Evolutionary conservation across 2,888 invertebrate genomes (phyloP).

Genomic region (Spicauda simplicius): DNA sequence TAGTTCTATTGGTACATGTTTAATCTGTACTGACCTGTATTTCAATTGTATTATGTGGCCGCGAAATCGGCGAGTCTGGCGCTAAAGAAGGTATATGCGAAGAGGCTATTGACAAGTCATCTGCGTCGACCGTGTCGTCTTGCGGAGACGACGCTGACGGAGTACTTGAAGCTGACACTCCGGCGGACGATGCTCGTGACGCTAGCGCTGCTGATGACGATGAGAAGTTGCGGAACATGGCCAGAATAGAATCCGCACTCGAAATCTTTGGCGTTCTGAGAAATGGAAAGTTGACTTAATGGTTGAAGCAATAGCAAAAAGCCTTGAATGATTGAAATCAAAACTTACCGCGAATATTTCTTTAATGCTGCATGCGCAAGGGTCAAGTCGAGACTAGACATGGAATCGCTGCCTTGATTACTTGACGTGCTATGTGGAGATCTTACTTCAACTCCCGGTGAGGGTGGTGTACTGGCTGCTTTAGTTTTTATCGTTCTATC

Average conservation of each 20-base stretch:
- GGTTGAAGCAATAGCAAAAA: slow-evolving; percentile 17
- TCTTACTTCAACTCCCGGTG: slow-evolving; percentile 87
- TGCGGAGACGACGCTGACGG: slow-evolving; percentile 91
- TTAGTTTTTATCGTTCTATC: slow-evolving; percentile 71
- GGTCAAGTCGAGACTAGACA: slow-evolving; percentile 89
- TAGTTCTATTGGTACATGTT: not conserved
- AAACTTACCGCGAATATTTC: slow-evolving; percentile 75
- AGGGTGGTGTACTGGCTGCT: slow-evolving; percentile 86
- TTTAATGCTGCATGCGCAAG: slow-evolving; percentile 85
- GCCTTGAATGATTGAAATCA: not conserved
- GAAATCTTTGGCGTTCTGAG: slow-evolving; percentile 87
- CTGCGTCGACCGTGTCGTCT: slow-evolving; percentile 88
- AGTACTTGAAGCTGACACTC: slow-evolving; percentile 88
- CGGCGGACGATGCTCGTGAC: slow-evolving; percentile 86
- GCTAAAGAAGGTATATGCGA: slow-evolving; percentile 84
- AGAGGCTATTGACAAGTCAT: slow-evolving; percentile 89
- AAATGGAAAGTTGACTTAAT: slow-evolving; percentile 38
- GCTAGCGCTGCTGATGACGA: slow-evolving; percentile 86
- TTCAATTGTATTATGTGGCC: slow-evolving; percentile 77
- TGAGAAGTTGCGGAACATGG: slow-evolving; percentile 91
- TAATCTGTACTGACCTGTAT: slow-evolving; percentile 63
- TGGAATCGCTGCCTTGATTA: slow-evolving; percentile 91
- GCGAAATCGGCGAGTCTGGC: slow-evolving; percentile 86
- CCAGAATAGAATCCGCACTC: slow-evolving; percentile 91
- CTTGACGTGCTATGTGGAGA: slow-evolving; percentile 89